phyloP scores from a whole-genome alignment of 2,797 vertebrate species.

The Florisuga fusca region DNA sequence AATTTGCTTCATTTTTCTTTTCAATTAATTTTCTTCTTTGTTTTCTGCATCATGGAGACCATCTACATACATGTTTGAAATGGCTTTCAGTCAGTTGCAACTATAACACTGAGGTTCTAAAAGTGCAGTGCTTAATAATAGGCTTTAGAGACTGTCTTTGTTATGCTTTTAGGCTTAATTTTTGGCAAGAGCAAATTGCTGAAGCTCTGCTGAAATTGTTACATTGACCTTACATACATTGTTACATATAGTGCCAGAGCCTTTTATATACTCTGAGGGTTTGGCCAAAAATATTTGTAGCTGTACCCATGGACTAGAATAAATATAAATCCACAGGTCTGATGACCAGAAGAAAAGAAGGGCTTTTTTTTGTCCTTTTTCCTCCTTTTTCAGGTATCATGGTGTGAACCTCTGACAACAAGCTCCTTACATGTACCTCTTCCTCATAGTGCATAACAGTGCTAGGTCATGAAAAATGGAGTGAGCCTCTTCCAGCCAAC shows the following conservation, averaged over 20 bases:
- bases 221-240: not conserved
- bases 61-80: not conserved
- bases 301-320: not conserved
- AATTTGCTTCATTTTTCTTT: not conserved
- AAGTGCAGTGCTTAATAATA: not conserved
- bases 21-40: not conserved
- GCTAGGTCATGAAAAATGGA: not conserved
- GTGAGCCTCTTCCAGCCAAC: not conserved
- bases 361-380: not conserved
- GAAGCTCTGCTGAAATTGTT: not conserved
- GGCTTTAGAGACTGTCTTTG: conserved; percentile 10
- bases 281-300: not conserved
- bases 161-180: conserved; percentile 10
- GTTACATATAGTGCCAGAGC: not conserved
- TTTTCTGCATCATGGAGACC: conserved; percentile 17
- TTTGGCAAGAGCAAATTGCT: not conserved
- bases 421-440: not conserved
- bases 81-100: not conserved
- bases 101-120: not conserved
- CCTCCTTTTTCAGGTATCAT: not conserved
- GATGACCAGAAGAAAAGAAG: not conserved
- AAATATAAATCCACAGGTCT: not conserved
- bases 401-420: not conserved
- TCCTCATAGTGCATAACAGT: not conserved
- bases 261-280: not conserved